These are phyloP conservation scores for Chaenogobius annularis DNA, from an alignment of 2,113 vertebrate species.

Conservation along the genomic window DNA sequence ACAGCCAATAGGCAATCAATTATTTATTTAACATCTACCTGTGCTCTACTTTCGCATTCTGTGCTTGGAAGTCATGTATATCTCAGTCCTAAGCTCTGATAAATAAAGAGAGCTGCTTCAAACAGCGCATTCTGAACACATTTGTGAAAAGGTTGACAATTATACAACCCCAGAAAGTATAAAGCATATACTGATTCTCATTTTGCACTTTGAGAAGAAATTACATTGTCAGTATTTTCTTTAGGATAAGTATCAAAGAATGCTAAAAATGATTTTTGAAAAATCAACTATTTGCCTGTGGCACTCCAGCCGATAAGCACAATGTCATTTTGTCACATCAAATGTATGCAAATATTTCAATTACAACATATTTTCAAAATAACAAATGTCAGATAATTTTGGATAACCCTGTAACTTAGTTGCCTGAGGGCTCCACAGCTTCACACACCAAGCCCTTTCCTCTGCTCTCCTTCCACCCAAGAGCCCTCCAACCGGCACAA, in stretches of 20 bases:
- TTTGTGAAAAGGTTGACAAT: background rate
- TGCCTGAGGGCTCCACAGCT: constrained; percentile 61
- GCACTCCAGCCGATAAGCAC: constrained; percentile 23
- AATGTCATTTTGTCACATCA: constrained; percentile 31
- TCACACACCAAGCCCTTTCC: constrained; percentile 34
- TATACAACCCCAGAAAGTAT: background rate
- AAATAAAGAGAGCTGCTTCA: background rate
- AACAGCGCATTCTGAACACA: background rate
- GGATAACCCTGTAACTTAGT: constrained; percentile 37
- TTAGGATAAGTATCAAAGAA: background rate
- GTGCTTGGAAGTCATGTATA: constrained; percentile 18
- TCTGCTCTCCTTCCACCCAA: constrained; percentile 48
- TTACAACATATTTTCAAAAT: constrained; percentile 51
- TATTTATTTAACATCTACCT: constrained; percentile 48
- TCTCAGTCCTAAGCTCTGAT: background rate
- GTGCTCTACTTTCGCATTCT: constrained; percentile 24
- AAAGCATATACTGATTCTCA: background rate
- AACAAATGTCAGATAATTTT: constrained; percentile 61
- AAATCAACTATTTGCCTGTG: background rate
- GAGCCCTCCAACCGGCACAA: constrained; percentile 47
- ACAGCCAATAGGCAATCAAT: constrained; percentile 39
- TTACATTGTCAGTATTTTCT: background rate
- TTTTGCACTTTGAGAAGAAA: background rate
- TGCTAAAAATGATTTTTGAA: background rate
- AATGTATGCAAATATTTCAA: constrained; percentile 54